Conservation (phyloP, 2,888 invertebrate genomes). For the Patella caerulea region DNA sequence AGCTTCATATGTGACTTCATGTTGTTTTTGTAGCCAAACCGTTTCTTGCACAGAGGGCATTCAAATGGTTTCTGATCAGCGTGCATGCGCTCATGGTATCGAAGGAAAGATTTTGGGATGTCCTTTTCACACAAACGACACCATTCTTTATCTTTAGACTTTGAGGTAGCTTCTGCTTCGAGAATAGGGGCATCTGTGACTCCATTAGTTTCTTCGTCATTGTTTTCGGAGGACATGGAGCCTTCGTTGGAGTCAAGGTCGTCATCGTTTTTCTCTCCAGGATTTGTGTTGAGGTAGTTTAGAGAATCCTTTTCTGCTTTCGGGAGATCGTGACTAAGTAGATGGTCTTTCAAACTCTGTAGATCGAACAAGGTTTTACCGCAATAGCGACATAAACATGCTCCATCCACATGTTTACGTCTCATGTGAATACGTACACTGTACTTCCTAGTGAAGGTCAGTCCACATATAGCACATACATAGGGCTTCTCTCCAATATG, state of each 20-base stretch:
- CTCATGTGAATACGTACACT: constrained; percentile 55
- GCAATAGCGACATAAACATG: constrained; percentile 58
- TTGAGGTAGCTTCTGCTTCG: neutral
- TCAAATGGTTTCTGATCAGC: constrained; percentile 64
- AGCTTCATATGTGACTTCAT: constrained; percentile 67
- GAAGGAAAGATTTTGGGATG: constrained; percentile 58
- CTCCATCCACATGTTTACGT: constrained; percentile 54
- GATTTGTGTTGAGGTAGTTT: constrained; percentile 37
- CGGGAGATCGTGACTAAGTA: constrained; percentile 52
- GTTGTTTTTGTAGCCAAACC: constrained; percentile 67
- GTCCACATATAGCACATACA: constrained; percentile 55
- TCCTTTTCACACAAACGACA: constrained; percentile 61
- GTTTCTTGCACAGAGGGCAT: constrained; percentile 62
- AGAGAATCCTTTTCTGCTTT: constrained; percentile 49
- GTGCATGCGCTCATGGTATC: constrained; percentile 61
- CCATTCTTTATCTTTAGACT: constrained; percentile 51
- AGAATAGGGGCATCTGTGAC: constrained; percentile 17
- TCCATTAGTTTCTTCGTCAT: constrained; percentile 25
- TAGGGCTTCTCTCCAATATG: constrained; percentile 44
- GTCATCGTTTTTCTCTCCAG: constrained; percentile 29
- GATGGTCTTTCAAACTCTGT: constrained; percentile 48
- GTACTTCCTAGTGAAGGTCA: constrained; percentile 53
- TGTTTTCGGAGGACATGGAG: constrained; percentile 26
- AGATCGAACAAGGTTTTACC: constrained; percentile 49
- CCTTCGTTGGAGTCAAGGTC: constrained; percentile 36